phyloP scores from a whole-genome alignment of 1,140 invertebrate species.

The Neelides sp. region DNA sequence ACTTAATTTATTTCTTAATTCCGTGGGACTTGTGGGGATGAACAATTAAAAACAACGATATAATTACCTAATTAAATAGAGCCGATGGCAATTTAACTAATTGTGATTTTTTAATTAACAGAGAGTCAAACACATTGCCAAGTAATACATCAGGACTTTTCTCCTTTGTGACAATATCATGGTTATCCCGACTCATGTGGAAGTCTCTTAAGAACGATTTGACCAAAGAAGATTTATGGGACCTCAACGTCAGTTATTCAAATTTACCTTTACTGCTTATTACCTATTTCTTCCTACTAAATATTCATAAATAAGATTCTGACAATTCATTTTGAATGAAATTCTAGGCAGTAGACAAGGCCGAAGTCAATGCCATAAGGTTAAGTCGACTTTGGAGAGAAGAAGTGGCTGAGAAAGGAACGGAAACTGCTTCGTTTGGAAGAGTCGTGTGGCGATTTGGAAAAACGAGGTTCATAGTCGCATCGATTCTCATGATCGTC shows the following conservation, averaged over 20 bases:
- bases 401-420: conserved; percentile 14
- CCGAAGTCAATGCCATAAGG: conserved; percentile 26
- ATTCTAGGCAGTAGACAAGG: conserved; percentile 26
- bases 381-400: conserved; percentile 26
- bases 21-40: not conserved
- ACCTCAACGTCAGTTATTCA: conserved; percentile 19
- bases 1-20: not conserved
- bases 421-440: conserved; percentile 15
- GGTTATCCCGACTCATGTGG: conserved; percentile 30
- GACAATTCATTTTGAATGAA: no score
- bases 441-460: conserved; percentile 28
- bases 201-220: conserved; percentile 26
- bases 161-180: conserved; percentile 26
- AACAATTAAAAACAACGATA: not conserved
- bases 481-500: conserved; percentile 28
- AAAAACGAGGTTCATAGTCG: conserved; percentile 28
- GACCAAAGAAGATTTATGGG: conserved; percentile 28
- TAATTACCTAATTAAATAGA: not conserved
- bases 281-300: not conserved
- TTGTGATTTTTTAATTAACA: conserved; percentile 14
- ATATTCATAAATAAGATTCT: conserved; percentile 1
- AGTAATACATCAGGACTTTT: conserved; percentile 26
- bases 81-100: not conserved
- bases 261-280: not conserved
- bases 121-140: conserved; percentile 25